Percentiles rank a stretch among this genome's conserved stretches.
These are phyloP conservation scores for Styela clava DNA, from an alignment of 23 tunicate species.

Conservation along the genomic window DNA sequence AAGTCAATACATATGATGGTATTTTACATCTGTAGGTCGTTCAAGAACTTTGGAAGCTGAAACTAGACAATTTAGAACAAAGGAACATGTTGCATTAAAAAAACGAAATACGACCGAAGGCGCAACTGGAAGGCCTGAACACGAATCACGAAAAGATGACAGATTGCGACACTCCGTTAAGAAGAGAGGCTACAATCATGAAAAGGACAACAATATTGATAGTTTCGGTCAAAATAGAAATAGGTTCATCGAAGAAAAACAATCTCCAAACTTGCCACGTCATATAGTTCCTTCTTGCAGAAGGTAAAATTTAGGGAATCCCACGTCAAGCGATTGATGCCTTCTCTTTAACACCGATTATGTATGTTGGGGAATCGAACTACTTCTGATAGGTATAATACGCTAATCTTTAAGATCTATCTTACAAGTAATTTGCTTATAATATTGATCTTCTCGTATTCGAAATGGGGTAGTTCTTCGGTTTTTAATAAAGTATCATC, in stretches of 20 bases:
- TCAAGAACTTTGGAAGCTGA: background rate
- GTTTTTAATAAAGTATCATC: no score
- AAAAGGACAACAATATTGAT: background rate
- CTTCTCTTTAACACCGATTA: no score
- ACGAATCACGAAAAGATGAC: background rate
- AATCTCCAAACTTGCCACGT: background rate
- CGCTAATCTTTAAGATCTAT: no score
- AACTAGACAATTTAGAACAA: background rate
- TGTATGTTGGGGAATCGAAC: no score
- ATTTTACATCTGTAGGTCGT: background rate
- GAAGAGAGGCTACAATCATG: background rate
- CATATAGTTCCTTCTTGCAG: conserved; percentile 9
- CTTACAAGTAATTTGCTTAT: no score
- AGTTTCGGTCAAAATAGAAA: background rate
- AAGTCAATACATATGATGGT: no score
- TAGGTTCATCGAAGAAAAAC: background rate
- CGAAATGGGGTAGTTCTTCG: no score
- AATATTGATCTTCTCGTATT: no score
- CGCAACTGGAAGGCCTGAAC: background rate
- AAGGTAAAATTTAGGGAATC: no score
- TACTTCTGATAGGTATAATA: no score
- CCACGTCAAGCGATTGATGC: no score
- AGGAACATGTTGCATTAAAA: background rate
- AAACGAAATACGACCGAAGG: background rate
- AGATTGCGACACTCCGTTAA: background rate